Base-by-base conservation (phyloP, 53 echinoderm and acorn worm genomes). In the Astropecten irregularis region DNA sequence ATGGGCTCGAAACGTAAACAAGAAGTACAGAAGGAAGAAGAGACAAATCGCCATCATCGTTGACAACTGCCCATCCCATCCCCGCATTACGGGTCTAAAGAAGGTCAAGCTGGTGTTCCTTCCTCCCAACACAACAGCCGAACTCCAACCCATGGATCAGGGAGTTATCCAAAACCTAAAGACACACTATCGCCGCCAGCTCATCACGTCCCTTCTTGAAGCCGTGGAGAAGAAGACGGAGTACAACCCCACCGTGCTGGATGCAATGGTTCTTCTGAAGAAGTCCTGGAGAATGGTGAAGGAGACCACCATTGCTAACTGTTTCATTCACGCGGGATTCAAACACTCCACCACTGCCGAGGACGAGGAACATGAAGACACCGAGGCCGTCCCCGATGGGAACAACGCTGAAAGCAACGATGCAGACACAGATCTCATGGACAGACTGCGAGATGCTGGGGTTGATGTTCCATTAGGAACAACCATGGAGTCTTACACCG, bases 1-100 rank as follows among this genome's bases (percentile, higher is more conserved):
- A n/a, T n/a, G n/a, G n/a, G n/a, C n/a, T n/a, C n/a, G n/a, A n/a
- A n/a, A n/a, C n/a, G n/a, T n/a, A n/a, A n/a, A n/a, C n/a, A n/a
- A n/a, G n/a, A n/a, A n/a, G n/a, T n/a, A n/a, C n/a, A n/a, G n/a
- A n/a, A n/a, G n/a, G n/a, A n/a, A n/a, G n/a, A n/a, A n/a, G n/a
- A n/a, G n/a, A n/a, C 19, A 83, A 48, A 83, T 88, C 15, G 66
- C 58, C 49, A 63, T 88, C 22, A 44, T 90, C 20, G 71, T 90
- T 36, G 81, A 90, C 51, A 90, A 70, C n/a, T 85, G 90, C 47
- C 53, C 64, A 1, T 81, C 85, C 15, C 90, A 79, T 34, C 68
- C 85, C 14, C 38, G 64, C 11, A 35, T 89, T 34, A 46, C 2
- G 10, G 52, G 33, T 8, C 10, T 84, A 38, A 49, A 58, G 11